Percentiles rank a stretch among this genome's conserved stretches.
These are phyloP conservation scores for Herpetotheres cachinnans DNA, from an alignment of 2,113 vertebrate species.

Conservation along the genomic window DNA sequence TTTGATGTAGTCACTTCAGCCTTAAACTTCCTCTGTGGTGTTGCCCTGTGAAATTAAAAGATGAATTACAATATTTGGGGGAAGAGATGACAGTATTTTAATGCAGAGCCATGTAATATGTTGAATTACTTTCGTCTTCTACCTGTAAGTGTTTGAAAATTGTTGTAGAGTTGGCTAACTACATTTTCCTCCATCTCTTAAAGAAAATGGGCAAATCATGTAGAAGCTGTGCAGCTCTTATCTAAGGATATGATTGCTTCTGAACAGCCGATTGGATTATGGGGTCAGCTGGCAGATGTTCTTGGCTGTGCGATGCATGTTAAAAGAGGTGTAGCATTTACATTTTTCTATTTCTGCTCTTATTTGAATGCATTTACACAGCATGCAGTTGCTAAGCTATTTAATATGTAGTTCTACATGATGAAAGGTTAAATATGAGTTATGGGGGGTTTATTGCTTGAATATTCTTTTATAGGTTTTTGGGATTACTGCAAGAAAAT, in stretches of 20 bases:
- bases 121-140: background rate
- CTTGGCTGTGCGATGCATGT: slow-evolving; percentile 40
- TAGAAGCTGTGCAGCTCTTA: slow-evolving; percentile 19
- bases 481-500: slow-evolving; percentile 49
- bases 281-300: slow-evolving; percentile 57
- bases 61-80: background rate
- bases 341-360: slow-evolving; percentile 27
- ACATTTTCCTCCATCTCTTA: slow-evolving; percentile 29
- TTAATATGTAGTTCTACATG: slow-evolving; percentile 60
- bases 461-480: slow-evolving; percentile 62
- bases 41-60: slow-evolving; percentile 2
- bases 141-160: background rate
- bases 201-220: slow-evolving; percentile 1
- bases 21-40: background rate
- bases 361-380: slow-evolving; percentile 44
- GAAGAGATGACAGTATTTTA: background rate
- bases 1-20: background rate
- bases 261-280: slow-evolving; percentile 48
- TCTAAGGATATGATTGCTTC: slow-evolving; percentile 25
- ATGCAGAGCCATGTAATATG: background rate
- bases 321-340: slow-evolving; percentile 53
- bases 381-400: slow-evolving; percentile 35
- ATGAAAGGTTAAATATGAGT: slow-evolving; percentile 67
- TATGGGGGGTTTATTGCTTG: slow-evolving; percentile 44
- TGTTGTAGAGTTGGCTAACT: slow-evolving; percentile 10